Evolutionary conservation across 2,888 invertebrate species (phyloP).

Genomic region (Slavum lentiscoides): DNA sequence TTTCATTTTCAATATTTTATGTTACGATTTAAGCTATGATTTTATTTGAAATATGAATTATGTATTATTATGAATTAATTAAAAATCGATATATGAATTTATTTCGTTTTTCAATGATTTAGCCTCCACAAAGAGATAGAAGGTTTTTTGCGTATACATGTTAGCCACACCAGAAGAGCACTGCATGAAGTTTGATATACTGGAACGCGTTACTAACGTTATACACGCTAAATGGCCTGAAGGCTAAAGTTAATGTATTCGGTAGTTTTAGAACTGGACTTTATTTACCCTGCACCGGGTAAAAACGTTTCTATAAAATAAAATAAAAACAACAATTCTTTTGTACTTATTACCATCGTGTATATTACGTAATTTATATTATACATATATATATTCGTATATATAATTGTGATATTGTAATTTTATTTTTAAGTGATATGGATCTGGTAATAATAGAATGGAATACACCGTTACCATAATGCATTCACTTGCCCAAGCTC

Average conservation of each 20-base stretch:
- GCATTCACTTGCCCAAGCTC: constrained; percentile 86
- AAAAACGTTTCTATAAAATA: constrained; percentile 52
- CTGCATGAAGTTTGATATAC: constrained; percentile 83
- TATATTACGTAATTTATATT: background rate
- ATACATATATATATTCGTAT: too few relatives aligned
- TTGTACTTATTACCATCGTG: background rate
- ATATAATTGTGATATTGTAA: background rate
- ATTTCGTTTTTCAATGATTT: constrained; percentile 56
- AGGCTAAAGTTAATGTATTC: constrained; percentile 94
- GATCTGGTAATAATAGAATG: constrained; percentile 80
- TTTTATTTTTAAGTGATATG: constrained; percentile 67
- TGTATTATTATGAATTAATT: too few relatives aligned
- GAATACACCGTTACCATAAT: constrained; percentile 79
- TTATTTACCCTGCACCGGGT: constrained; percentile 96
- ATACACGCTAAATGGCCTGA: constrained; percentile 89
- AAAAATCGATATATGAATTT: too few relatives aligned
- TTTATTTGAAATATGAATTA: too few relatives aligned
- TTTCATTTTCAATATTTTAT: too few relatives aligned
- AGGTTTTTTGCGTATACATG: constrained; percentile 95
- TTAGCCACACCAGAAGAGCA: constrained; percentile 91
- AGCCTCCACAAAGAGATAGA: constrained; percentile 96
- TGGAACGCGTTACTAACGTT: constrained; percentile 83
- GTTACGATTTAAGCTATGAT: too few relatives aligned
- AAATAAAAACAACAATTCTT: too few relatives aligned
- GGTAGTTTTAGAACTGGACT: constrained; percentile 97